A percentile compares a stretch with the other conserved stretches of the same genome.
phyloP scores from a whole-genome alignment of 37 sponge, comb jelly and placozoan species.

The Beroe forskalii region DNA sequence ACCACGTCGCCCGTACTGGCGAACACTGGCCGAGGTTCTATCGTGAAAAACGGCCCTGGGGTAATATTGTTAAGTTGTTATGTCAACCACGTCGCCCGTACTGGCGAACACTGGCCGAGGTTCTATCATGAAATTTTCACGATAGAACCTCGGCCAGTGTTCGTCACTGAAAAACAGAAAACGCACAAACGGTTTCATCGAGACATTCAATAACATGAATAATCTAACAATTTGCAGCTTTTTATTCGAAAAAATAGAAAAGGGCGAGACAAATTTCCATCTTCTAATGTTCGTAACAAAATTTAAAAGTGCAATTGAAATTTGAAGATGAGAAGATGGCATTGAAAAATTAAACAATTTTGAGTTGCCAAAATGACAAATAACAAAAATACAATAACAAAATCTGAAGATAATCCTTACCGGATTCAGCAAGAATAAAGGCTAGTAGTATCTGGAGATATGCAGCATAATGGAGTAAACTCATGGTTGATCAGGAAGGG shows the following conservation, averaged over 20 bases:
- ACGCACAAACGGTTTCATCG: too few relatives aligned
- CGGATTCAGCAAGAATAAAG: neutral
- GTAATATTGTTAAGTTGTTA: neutral
- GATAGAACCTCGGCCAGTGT: slow-evolving; percentile 11
- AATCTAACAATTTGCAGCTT: too few relatives aligned
- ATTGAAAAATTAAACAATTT: neutral
- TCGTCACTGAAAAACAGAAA: too few relatives aligned
- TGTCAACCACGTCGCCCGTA: neutral
- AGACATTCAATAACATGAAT: too few relatives aligned
- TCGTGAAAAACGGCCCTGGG: slow-evolving; percentile 45
- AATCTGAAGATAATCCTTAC: neutral
- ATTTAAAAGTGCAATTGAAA: too few relatives aligned
- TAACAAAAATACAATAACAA: too few relatives aligned
- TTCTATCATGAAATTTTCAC: slow-evolving; percentile 44
- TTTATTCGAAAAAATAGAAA: too few relatives aligned
- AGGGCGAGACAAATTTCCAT: too few relatives aligned
- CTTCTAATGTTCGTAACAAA: too few relatives aligned
- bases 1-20: neutral
- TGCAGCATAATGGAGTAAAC: neutral
- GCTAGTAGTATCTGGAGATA: neutral
- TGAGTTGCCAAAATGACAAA: neutral
- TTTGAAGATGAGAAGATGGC: too few relatives aligned
- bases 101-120: neutral
- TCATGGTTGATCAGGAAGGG: neutral
- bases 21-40: neutral